These are phyloP conservation scores for Muscicapa comitata DNA, from an alignment of 2,797 vertebrate genomes.

Conservation along the genomic window DNA sequence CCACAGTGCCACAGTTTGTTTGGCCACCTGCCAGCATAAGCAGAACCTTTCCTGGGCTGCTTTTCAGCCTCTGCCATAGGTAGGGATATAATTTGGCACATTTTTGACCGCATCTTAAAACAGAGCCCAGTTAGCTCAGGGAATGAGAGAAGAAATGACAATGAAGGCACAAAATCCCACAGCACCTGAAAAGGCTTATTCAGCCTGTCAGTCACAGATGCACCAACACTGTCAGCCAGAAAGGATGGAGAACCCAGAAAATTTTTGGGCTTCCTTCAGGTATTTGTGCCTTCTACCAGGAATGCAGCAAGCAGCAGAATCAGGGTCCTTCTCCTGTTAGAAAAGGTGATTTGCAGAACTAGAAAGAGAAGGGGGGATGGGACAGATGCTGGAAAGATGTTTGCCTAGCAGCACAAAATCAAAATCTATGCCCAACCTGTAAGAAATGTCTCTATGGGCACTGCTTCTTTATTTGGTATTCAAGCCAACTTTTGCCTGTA, in stretches of 20 bases:
- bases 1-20: not conserved
- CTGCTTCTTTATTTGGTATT: conserved; percentile 19
- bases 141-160: not conserved
- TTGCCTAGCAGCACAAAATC: conserved; percentile 20
- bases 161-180: not conserved
- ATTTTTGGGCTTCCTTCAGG: not conserved
- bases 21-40: not conserved
- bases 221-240: not conserved
- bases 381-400: conserved; percentile 10
- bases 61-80: not conserved
- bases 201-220: not conserved
- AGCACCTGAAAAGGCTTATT: not conserved
- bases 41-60: not conserved
- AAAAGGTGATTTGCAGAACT: not conserved
- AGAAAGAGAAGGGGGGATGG: not conserved
- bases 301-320: not conserved
- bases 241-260: not conserved
- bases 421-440: conserved; percentile 6
- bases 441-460: conserved; percentile 18
- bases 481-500: conserved; percentile 6
- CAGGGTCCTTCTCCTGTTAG: not conserved
- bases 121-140: not conserved
- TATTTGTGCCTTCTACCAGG: not conserved
- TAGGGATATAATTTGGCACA: not conserved
- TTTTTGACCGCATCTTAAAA: not conserved